phyloP scores from a whole-genome alignment of 2,113 vertebrate species.

The Prinia subflava region DNA sequence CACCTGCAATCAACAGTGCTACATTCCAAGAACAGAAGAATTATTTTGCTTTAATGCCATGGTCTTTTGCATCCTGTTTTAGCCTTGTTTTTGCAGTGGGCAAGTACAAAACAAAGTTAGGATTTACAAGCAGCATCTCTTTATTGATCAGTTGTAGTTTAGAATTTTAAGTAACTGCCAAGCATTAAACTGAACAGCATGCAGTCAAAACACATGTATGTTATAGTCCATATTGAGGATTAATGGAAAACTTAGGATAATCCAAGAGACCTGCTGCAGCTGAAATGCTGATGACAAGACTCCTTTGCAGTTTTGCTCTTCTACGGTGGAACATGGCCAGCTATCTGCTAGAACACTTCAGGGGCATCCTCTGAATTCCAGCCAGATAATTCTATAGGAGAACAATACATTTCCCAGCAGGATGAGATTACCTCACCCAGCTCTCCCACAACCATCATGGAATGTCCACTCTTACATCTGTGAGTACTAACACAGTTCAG shows the following conservation, averaged over 20 bases:
- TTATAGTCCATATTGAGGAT: neutral
- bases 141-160: neutral
- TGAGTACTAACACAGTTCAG: neutral
- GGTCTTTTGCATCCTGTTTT: neutral
- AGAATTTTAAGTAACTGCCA: neutral
- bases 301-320: neutral
- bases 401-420: neutral
- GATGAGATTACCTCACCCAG: neutral
- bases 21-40: neutral
- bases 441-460: neutral
- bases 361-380: neutral
- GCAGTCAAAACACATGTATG: neutral
- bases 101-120: neutral
- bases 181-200: neutral
- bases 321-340: neutral
- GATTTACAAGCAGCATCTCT: neutral
- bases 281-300: neutral
- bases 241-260: neutral
- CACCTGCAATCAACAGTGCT: neutral
- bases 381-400: neutral
- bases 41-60: neutral
- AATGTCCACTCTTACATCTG: neutral
- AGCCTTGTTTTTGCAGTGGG: neutral
- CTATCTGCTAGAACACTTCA: slow-evolving; percentile 14
- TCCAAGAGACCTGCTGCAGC: neutral